Evolutionary conservation across 2,113 vertebrate genomes (phyloP).

Genomic region (Ancistrus triradiatus): DNA sequence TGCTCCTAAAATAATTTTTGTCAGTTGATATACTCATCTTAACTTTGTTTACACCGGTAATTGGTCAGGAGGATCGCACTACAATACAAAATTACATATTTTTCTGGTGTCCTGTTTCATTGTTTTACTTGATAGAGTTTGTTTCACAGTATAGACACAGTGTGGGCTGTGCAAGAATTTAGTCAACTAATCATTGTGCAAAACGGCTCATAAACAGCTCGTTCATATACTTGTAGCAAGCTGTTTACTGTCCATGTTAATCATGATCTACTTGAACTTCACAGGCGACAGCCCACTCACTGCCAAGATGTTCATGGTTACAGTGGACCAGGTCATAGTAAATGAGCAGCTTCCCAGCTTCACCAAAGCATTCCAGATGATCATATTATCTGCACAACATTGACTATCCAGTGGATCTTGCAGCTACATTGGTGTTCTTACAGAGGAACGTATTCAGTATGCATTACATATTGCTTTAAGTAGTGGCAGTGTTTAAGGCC

Average conservation of each 20-base stretch:
- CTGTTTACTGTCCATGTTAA: conserved; percentile 2
- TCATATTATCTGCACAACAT: conserved; percentile 15
- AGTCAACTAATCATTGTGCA: conserved; percentile 7
- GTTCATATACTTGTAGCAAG: no score
- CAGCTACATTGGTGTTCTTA: no score
- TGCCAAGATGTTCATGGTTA: conserved; percentile 33
- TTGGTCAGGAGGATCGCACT: no score
- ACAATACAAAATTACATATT: no score
- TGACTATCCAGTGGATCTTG: conserved; percentile 33
- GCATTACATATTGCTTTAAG: no score
- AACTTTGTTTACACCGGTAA: no score
- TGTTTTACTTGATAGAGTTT: conserved; percentile 21
- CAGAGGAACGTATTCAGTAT: no score
- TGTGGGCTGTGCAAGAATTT: conserved; percentile 5
- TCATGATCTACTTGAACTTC: conserved; percentile 9
- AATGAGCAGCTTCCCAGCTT: conserved; percentile 16
- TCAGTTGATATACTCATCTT: conserved; percentile 1
- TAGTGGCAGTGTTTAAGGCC: no score
- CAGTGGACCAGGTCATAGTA: conserved; percentile 26
- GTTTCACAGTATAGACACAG: conserved; percentile 11
- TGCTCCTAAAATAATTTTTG: neutral
- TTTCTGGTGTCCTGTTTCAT: neutral
- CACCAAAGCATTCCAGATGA: conserved; percentile 26
- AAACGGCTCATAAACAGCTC: conserved; percentile 8
- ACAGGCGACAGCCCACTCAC: conserved; percentile 18